phyloP scores from a whole-genome alignment of 2,113 vertebrate genomes.

The Burhinus bistriatus region DNA sequence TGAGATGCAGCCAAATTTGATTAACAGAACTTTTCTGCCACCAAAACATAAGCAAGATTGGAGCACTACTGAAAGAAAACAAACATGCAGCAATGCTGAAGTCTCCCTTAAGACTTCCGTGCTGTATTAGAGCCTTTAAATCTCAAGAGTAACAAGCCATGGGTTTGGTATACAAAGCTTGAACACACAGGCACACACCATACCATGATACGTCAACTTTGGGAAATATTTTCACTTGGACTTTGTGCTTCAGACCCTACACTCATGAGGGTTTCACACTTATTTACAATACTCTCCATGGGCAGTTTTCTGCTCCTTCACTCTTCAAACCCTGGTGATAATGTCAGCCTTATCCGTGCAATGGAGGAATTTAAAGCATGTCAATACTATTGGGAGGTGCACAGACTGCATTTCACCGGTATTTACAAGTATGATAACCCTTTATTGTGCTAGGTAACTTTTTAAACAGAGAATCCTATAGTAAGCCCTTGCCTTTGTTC shows the following conservation, averaged over 20 bases:
- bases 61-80: neutral
- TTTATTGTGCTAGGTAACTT: slow-evolving; percentile 61
- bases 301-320: slow-evolving; percentile 18
- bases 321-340: neutral
- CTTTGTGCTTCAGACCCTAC: neutral
- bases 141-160: neutral
- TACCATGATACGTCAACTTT: neutral
- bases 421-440: slow-evolving; percentile 58
- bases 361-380: slow-evolving; percentile 42
- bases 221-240: neutral
- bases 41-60: neutral
- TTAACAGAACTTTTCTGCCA: neutral
- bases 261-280: neutral
- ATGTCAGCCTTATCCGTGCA: slow-evolving; percentile 7
- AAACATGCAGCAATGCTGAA: neutral
- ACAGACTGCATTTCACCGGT: slow-evolving; percentile 7
- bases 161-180: neutral
- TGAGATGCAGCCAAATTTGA: no score
- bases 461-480: slow-evolving; percentile 51
- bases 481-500: slow-evolving; percentile 49
- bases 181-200: neutral
- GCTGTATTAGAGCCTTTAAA: neutral
- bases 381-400: slow-evolving; percentile 6
- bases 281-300: neutral
- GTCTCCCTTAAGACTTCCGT: neutral